Percentiles rank a stretch among this genome's conserved stretches.
Conservation (phyloP, 2,797 vertebrate species). For the Chloroceryle inda region DNA sequence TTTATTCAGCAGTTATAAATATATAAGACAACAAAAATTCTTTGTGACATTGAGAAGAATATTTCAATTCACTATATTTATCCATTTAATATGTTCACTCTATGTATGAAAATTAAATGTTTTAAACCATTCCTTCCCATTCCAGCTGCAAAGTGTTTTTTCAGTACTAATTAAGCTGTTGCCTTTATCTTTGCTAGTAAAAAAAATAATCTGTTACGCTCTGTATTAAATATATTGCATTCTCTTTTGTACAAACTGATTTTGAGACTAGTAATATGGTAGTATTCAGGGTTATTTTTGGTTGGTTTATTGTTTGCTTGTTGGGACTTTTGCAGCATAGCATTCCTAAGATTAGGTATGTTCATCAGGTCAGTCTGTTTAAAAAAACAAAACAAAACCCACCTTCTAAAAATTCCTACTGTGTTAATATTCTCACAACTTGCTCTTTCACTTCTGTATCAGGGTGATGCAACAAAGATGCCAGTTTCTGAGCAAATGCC, state of each 20-base stretch:
- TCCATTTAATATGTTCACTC: not conserved
- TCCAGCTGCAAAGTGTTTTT: not conserved
- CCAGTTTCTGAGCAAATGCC: constrained; percentile 86
- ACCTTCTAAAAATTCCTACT: not conserved
- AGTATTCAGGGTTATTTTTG: not conserved
- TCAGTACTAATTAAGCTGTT: not conserved
- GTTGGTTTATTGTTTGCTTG: not conserved
- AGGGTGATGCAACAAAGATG: constrained; percentile 85
- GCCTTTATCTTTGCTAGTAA: not conserved
- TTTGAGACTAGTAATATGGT: not conserved
- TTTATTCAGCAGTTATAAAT: not conserved
- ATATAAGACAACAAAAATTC: not conserved
- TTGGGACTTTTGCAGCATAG: not conserved
- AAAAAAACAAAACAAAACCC: not conserved
- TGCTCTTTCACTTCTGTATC: constrained; percentile 89
- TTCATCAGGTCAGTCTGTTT: not conserved
- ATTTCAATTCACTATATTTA: not conserved
- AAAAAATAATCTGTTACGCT: not conserved
- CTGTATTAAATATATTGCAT: not conserved
- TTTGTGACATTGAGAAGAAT: not conserved
- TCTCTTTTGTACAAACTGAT: not conserved
- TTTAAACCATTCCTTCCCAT: not conserved
- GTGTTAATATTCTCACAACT: constrained; percentile 87
- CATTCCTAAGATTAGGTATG: not conserved
- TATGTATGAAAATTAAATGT: not conserved